Conservation (phyloP, 2,113 vertebrate genomes). For the Oplegnathus fasciatus region DNA sequence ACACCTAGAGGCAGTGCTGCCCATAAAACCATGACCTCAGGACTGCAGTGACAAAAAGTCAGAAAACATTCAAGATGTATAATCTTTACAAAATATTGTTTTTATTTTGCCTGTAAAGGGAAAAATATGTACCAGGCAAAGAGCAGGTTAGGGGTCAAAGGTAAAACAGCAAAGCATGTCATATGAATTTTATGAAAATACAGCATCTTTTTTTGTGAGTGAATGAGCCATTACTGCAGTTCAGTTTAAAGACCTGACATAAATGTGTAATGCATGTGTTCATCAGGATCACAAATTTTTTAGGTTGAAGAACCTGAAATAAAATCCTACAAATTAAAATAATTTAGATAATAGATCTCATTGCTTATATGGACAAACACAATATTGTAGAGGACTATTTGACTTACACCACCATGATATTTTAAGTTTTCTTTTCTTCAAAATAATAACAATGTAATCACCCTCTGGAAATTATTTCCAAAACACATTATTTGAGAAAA, state of each 20-base stretch:
- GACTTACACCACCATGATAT: neutral
- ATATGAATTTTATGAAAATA: neutral
- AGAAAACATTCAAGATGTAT: neutral
- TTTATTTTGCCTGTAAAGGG: neutral
- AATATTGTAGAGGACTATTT: neutral
- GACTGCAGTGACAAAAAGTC: conserved; percentile 11
- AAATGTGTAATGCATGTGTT: neutral
- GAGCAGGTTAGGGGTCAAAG: neutral
- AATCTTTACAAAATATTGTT: neutral
- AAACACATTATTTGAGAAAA: conserved; percentile 32
- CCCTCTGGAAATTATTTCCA: neutral
- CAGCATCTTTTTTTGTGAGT: neutral
- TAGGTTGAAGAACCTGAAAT: neutral
- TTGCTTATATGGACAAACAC: neutral
- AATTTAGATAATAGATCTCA: neutral
- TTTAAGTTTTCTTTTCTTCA: neutral
- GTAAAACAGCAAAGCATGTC: neutral
- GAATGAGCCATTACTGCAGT: neutral
- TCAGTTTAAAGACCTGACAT: neutral
- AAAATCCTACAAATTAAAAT: neutral
- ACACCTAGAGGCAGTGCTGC: conserved; percentile 78
- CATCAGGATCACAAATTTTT: neutral
- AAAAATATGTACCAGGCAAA: neutral
- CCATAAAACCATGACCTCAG: conserved; percentile 71
- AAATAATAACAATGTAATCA: conserved; percentile 18